Conservation (phyloP, 2,888 invertebrate genomes). For the Fragum whitleyi region DNA sequence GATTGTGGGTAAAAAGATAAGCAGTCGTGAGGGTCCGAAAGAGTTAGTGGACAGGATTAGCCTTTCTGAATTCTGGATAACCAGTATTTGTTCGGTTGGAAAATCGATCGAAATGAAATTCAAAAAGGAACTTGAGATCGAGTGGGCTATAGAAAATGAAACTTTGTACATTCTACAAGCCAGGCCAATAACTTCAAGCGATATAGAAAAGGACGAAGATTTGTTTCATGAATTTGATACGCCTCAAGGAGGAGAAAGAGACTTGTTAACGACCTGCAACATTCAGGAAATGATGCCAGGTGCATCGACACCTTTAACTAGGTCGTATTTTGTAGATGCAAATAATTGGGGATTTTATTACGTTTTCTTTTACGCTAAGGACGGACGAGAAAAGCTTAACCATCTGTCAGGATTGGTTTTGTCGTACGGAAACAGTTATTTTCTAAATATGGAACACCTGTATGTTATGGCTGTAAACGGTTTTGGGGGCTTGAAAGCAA, state of each 20-base stretch:
- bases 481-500: slow-evolving; percentile 1
- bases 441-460: not conserved
- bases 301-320: slow-evolving; percentile 21
- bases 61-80: not conserved
- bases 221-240: slow-evolving; percentile 35
- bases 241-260: slow-evolving; percentile 12
- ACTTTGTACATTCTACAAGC: slow-evolving; percentile 27
- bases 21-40: not conserved
- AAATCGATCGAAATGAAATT: slow-evolving; percentile 11
- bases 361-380: not conserved
- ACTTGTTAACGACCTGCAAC: slow-evolving; percentile 23
- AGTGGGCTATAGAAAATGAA: slow-evolving; percentile 23
- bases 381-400: not conserved
- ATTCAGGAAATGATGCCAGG: slow-evolving; percentile 36
- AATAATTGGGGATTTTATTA: not conserved
- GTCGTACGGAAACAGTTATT: not conserved
- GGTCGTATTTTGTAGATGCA: not conserved
- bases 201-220: slow-evolving; percentile 24
- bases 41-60: not conserved
- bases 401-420: not conserved
- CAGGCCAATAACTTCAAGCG: slow-evolving; percentile 17
- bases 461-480: not conserved
- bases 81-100: not conserved
- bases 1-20: not conserved
- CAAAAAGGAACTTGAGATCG: slow-evolving; percentile 17